Percentiles rank a stretch among this genome's conserved stretches.
Conservation (phyloP, 30 jellyfish, hydroid and myxozoan genomes). For the Turritopsis rubra region DNA sequence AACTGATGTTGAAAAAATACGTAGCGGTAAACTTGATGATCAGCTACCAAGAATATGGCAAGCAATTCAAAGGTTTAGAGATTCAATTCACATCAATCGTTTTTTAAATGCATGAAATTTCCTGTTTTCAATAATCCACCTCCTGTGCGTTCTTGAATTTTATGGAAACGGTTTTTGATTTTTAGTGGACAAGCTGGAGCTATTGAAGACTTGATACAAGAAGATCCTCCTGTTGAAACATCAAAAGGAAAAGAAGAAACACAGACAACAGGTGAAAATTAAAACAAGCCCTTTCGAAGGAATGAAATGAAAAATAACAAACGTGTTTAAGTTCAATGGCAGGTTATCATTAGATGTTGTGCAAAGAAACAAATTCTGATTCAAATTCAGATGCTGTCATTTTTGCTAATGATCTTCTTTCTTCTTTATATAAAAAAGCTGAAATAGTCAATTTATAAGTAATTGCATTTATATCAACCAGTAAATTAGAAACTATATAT, state of each 20-base stretch:
- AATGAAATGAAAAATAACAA: neutral
- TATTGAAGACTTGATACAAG: slow-evolving; percentile 16
- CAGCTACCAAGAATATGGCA: slow-evolving; percentile 71
- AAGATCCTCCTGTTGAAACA: slow-evolving; percentile 6
- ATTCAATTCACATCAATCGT: neutral
- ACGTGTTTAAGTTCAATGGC: neutral
- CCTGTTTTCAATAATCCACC: neutral
- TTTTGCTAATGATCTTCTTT: too few relatives aligned
- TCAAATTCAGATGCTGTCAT: too few relatives aligned
- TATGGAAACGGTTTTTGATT: neutral
- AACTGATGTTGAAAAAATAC: slow-evolving; percentile 67
- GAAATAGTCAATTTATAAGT: too few relatives aligned
- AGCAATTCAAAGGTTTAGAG: slow-evolving; percentile 67
- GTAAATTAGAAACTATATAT: too few relatives aligned
- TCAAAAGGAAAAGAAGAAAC: neutral
- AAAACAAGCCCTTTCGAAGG: neutral
- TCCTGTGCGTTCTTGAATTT: neutral
- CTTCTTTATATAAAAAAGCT: too few relatives aligned
- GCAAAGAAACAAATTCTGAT: too few relatives aligned
- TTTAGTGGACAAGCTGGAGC: slow-evolving; percentile 2
- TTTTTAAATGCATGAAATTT: neutral
- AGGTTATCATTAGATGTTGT: too few relatives aligned
- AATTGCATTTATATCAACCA: too few relatives aligned
- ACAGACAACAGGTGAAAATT: neutral
- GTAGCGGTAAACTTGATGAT: slow-evolving; percentile 83